Conservation (phyloP, 1,140 invertebrate genomes). For the Cecropterus lyciades region DNA sequence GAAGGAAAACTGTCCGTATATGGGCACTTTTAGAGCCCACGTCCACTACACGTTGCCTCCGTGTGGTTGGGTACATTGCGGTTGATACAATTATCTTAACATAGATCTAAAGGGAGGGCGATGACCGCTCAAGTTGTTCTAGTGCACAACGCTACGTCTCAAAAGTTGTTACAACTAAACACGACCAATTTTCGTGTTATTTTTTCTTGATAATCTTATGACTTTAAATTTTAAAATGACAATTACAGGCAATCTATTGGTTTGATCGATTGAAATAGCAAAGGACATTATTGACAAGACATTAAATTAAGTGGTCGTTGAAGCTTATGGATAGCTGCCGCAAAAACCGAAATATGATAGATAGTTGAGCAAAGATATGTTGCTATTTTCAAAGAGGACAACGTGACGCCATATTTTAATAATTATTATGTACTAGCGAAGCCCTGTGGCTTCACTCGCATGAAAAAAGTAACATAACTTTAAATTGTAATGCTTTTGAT, state of each 20-base stretch:
- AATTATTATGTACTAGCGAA: too few relatives aligned
- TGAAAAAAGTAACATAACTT: too few relatives aligned
- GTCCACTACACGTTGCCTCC: constrained; percentile 43
- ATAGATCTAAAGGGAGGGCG: constrained; percentile 71
- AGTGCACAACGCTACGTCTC: constrained; percentile 50
- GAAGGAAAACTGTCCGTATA: constrained; percentile 36
- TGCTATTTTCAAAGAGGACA: too few relatives aligned
- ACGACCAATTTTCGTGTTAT: constrained; percentile 33
- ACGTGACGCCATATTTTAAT: too few relatives aligned
- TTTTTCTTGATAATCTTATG: neutral
- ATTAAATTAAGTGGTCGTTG: too few relatives aligned
- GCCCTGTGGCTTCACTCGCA: too few relatives aligned
- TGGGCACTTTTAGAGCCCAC: constrained; percentile 39
- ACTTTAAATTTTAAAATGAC: neutral
- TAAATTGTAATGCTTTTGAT: too few relatives aligned
- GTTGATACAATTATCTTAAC: constrained; percentile 79
- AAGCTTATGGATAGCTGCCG: too few relatives aligned
- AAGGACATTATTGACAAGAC: too few relatives aligned
- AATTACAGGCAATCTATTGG: neutral
- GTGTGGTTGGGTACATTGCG: constrained; percentile 68
- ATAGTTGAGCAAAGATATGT: too few relatives aligned
- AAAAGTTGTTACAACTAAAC: constrained; percentile 45
- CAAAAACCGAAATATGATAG: too few relatives aligned
- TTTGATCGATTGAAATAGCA: too few relatives aligned
- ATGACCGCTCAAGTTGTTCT: constrained; percentile 65